A percentile compares a stretch with the other conserved stretches of the same genome.
Evolutionary conservation across 2,797 vertebrate genomes (phyloP).

Genomic region (Rhynchonycteris naso): DNA sequence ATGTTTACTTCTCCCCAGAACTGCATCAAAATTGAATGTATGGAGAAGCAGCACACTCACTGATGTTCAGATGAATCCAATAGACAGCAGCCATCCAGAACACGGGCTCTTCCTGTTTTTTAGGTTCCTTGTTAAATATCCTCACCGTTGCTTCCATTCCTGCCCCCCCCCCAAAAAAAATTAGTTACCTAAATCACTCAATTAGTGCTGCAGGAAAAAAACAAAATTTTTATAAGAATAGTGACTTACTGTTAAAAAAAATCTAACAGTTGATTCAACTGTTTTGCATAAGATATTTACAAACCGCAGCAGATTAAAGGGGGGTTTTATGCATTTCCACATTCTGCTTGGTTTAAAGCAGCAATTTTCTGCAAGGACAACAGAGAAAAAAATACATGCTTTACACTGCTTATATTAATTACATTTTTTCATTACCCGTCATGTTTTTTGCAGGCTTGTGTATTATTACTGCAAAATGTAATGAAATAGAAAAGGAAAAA

Average conservation of each 20-base stretch:
- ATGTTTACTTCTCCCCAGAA: background rate
- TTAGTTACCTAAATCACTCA: conserved; percentile 74
- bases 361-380: conserved; percentile 91
- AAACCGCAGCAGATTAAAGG: conserved; percentile 86
- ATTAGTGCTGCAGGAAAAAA: conserved; percentile 62
- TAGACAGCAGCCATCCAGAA: conserved; percentile 33
- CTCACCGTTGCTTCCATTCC: background rate
- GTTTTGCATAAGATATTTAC: conserved; percentile 90
- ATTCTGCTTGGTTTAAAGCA: conserved; percentile 89
- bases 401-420: conserved; percentile 92
- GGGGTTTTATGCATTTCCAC: conserved; percentile 88
- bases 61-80: conserved; percentile 60
- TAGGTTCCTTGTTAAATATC: conserved; percentile 4
- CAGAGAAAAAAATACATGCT: conserved; percentile 87
- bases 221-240: conserved; percentile 80
- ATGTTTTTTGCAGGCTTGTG: conserved; percentile 91
- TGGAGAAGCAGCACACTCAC: background rate
- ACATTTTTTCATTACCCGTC: conserved; percentile 92
- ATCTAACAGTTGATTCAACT: conserved; percentile 85
- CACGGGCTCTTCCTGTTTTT: background rate
- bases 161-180: conserved; percentile 44
- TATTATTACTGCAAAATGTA: conserved; percentile 92
- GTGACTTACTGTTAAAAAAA: conserved; percentile 84
- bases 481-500: conserved; percentile 89
- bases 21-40: background rate